Evolutionary conservation across 2,888 invertebrate genomes (phyloP), one percentile per base, ranked within the genome.

Genomic region (Patella ulyssiponensis): DNA sequence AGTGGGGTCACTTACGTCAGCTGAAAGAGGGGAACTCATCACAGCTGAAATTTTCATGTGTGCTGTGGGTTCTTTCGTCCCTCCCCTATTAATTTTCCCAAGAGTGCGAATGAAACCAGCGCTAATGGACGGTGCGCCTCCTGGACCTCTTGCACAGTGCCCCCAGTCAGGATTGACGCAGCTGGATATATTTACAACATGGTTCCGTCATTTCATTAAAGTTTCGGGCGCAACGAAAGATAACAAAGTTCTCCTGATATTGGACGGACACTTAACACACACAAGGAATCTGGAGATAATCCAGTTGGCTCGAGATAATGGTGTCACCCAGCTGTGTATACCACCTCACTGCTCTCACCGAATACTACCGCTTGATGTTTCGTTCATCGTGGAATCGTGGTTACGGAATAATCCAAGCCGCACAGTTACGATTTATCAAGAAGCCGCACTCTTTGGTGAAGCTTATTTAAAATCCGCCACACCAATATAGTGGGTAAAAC

Each of bases 21-120:
- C 71, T 51, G 81, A 82, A 73, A 52, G 76, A 17, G 78, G 79
- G 3, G 11, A 54, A 33, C 75, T 76, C 1, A 73, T 81, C 14
- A 79, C 79, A 20, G 54, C 75, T 17, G 73, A 73, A 27, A 33
- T 52, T 23, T 71, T 73, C 44, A 71, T 78, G 11, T 76, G 76
- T 70, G 81, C 78, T 9, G 33, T 23, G 9, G 79, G 79, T 15
- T 76, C n/a, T 20, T 75, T 56, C 17, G 27, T 84, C 5, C 80
- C 83, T 44, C 44, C 44, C 7, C 17, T 64, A 5, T 17, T 64
- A 1, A 64, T 64, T 15, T 64, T 20, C n/a, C 64, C 64, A 12
- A n/a, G 64, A 3, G 17, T 3, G 11, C 4, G 64, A 15, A 64
- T 64, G 20, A 64, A 64, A 23, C 15, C n/a, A 17, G n/a, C 20